Evolutionary conservation across 2,113 vertebrate species (phyloP).

Genomic region (Penelope pileata): DNA sequence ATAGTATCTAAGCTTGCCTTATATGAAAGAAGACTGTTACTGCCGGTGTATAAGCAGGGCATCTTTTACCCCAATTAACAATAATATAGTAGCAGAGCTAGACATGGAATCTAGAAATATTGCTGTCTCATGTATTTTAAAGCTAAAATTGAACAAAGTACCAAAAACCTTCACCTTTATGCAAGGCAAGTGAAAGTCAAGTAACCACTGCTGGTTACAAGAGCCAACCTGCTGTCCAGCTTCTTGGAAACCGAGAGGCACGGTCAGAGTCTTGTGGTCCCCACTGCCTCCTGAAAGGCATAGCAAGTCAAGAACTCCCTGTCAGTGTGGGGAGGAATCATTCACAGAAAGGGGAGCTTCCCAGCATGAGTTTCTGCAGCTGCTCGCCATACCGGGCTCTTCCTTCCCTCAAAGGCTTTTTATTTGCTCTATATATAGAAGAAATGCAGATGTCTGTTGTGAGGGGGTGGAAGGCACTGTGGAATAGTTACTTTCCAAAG

Average conservation of each 20-base stretch:
- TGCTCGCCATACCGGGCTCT: background rate
- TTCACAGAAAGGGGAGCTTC: background rate
- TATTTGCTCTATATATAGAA: slow-evolving; percentile 1
- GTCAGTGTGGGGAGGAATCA: accelerated
- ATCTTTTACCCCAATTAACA: background rate
- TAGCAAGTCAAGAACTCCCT: background rate
- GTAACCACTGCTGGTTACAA: background rate
- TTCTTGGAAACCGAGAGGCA: background rate
- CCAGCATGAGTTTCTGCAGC: background rate
- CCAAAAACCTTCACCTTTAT: background rate
- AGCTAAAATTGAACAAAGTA: background rate
- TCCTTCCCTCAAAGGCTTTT: background rate
- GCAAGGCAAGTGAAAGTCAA: background rate
- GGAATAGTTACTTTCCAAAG: background rate
- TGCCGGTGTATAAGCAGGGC: background rate
- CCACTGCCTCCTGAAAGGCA: background rate
- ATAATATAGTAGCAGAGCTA: background rate
- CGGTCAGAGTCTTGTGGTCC: background rate
- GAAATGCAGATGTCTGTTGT: slow-evolving; percentile 40
- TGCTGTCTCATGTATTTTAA: background rate
- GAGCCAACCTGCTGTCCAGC: background rate
- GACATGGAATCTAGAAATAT: background rate
- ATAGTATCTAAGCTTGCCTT: background rate
- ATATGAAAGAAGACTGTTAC: background rate
- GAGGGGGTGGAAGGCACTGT: background rate